Base-by-base conservation (phyloP, 2,797 vertebrate species). In the Acipenser oxyrinchus region DNA sequence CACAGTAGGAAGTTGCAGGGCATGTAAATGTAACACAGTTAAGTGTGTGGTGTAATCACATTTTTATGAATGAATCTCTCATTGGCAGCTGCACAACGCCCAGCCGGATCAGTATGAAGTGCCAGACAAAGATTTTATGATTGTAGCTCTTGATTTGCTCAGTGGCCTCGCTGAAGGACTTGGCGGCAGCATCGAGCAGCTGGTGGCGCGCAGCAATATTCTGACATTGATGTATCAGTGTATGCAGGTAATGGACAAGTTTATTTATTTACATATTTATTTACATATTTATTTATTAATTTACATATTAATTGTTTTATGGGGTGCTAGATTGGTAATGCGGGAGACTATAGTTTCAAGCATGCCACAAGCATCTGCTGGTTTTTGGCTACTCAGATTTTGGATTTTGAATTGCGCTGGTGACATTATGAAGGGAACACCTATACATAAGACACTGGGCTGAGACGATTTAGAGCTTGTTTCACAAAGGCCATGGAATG, bases 41-140 rank as follows among this genome's bases (percentile, higher is more conserved):
- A 9, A 9, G 57, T 23, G 50, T 53, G 60, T 12, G 15, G 55
- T 15, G 50, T 8, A 13, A 49, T 68, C 51, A 62, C 51, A 65
- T 48, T 48, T 60, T 65, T 50, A 55, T 13, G 62, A 57, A 8
- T 59, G 2, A 69, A 8, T 48, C 58, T 72, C 53, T 72, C 51
- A 74, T 51, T 78, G 77, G 66, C 72, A 97, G 95, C 88, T 96
- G 69, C 90, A 97, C 68, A 94, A 96, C 86, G 92, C 91, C 59
- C 95, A 97, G 66, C 95, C 95, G 57, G 94, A 97, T 76, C 94
- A 94, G 68, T 96, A 93, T 10, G 95, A 98, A 71, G 86, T 93
- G 72, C 95, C 95, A n/a, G 95, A 97, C 88, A 97, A 97, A 86
- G 95, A 97, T 82, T 97, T 97, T 82, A 98, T 98, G 95, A 98